Conservation (phyloP, 2,888 invertebrate genomes). For the Drosophila austrosaltans region DNA sequence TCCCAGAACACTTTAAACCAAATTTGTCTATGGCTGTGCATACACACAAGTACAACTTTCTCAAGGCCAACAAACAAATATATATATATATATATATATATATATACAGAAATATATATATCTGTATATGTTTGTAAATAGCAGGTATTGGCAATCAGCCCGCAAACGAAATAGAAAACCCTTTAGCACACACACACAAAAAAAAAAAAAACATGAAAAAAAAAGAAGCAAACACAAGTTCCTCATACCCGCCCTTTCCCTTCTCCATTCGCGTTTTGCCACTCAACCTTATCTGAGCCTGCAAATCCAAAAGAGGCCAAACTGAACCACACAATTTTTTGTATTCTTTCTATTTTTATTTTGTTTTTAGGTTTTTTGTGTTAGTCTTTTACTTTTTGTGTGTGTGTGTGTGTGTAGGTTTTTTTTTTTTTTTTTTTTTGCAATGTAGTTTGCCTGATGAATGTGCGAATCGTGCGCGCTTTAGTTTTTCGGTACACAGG, state of each 20-base stretch:
- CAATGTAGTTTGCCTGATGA: constrained; percentile 24
- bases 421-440: constrained; percentile 37
- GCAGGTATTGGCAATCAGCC: constrained; percentile 22
- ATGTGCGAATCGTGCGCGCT: constrained; percentile 31
- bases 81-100: background rate
- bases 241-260: background rate
- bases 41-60: background rate
- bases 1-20: constrained; percentile 2
- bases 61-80: constrained; percentile 7
- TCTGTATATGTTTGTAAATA: background rate
- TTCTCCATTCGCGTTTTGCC: background rate
- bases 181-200: constrained; percentile 1
- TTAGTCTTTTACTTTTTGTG: background rate
- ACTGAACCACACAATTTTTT: constrained; percentile 13
- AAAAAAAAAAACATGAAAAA: background rate
- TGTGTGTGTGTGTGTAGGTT: background rate
- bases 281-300: constrained; percentile 1
- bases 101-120: background rate
- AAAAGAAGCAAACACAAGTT: background rate
- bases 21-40: constrained; percentile 1
- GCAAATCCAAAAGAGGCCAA: constrained; percentile 2
- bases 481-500: constrained; percentile 50
- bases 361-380: constrained; percentile 26
- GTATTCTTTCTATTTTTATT: constrained; percentile 8
- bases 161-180: constrained; percentile 16